These are phyloP conservation scores for Barbus barbus DNA, from an alignment of 2,113 vertebrate genomes.

Conservation along the genomic window DNA sequence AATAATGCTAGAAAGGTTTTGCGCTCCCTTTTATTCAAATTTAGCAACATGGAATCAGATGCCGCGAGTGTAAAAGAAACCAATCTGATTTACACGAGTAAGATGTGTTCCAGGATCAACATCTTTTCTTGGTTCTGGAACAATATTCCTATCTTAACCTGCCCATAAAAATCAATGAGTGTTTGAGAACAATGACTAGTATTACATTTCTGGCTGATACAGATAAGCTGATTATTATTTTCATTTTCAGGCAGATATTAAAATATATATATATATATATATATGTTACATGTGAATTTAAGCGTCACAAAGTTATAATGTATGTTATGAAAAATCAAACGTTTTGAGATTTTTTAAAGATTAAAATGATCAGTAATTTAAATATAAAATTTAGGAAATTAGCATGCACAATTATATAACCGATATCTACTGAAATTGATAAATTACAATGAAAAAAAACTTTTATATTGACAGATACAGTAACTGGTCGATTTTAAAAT, in stretches of 20 bases:
- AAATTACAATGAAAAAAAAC: no score
- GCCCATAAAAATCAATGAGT: not conserved
- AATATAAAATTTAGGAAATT: no score
- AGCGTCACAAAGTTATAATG: not conserved
- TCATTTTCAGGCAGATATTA: not conserved
- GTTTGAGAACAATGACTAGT: not conserved
- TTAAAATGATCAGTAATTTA: no score
- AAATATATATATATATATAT: no score
- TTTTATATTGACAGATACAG: no score
- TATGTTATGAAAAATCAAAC: no score
- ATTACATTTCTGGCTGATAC: not conserved
- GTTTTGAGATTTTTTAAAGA: no score
- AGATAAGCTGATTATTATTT: slow-evolving; percentile 12
- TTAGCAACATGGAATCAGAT: not conserved
- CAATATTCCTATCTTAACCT: not conserved
- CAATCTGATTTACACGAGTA: not conserved
- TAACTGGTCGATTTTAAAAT: no score
- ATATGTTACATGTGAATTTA: not conserved
- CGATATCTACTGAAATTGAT: no score
- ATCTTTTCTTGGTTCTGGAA: not conserved
- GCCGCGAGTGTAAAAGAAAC: not conserved
- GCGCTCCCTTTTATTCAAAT: not conserved
- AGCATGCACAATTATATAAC: no score
- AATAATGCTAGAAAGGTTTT: slow-evolving; percentile 56
- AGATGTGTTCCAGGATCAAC: not conserved